These are phyloP conservation scores for Drosophila mercatorum DNA, from an alignment of 2,888 invertebrate species.

Conservation along the genomic window DNA sequence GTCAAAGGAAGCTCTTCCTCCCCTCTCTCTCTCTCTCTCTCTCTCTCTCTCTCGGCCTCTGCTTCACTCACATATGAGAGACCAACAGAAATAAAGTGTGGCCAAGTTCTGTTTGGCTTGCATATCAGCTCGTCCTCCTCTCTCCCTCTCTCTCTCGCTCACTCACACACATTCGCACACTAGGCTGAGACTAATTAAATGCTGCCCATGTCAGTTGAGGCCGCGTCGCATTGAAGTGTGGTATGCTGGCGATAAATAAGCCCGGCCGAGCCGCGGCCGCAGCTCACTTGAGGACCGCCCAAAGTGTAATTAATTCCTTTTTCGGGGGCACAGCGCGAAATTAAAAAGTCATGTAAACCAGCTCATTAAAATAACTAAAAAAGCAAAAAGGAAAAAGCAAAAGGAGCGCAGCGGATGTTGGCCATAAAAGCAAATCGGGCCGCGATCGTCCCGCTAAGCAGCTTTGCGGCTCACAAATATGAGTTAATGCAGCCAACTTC, in stretches of 20 bases:
- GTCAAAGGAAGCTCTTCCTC: conserved; percentile 32
- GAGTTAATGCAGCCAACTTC: conserved; percentile 31
- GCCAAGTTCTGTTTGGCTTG: conserved; percentile 33
- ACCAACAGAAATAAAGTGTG: conserved; percentile 60
- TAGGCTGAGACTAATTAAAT: conserved; percentile 64
- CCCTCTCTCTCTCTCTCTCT: conserved; percentile 15
- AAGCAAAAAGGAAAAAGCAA: neutral
- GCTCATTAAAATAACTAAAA: conserved; percentile 84
- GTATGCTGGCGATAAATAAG: conserved; percentile 72
- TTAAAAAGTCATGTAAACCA: conserved; percentile 85
- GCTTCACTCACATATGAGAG: conserved; percentile 6
- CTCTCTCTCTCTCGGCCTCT: conserved; percentile 19
- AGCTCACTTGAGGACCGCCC: conserved; percentile 79
- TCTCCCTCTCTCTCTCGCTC: neutral
- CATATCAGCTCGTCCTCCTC: conserved; percentile 1
- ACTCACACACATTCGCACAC: neutral
- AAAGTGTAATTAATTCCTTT: conserved; percentile 85
- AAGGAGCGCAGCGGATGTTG: conserved; percentile 52
- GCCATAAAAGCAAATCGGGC: conserved; percentile 56
- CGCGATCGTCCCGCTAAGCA: conserved; percentile 18
- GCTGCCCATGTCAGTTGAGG: conserved; percentile 74
- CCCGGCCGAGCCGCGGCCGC: conserved; percentile 33
- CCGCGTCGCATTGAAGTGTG: conserved; percentile 70
- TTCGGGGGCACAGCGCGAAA: conserved; percentile 82
- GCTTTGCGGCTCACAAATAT: conserved; percentile 26